Evolutionary conservation across 2,797 vertebrate species (phyloP).

Genomic region (Gambelia wislizenii): DNA sequence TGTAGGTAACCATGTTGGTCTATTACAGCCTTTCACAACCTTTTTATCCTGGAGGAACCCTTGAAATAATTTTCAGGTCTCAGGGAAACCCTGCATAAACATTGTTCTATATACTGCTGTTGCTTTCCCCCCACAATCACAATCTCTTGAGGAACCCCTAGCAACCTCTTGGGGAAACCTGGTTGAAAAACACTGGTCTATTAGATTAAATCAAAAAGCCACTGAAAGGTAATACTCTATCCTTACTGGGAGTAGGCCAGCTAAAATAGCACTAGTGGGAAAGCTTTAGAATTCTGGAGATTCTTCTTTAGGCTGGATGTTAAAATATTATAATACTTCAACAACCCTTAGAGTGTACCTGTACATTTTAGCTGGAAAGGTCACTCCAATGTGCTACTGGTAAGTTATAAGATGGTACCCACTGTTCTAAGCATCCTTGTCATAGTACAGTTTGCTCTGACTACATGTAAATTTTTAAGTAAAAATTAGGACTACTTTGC

Average conservation of each 20-base stretch:
- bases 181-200: no score
- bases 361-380: neutral
- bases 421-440: neutral
- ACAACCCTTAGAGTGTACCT: neutral
- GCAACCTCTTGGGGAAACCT: no score
- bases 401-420: neutral
- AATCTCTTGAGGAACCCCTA: no score
- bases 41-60: no score
- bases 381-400: neutral
- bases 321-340: neutral
- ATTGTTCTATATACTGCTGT: no score
- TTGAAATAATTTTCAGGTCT: no score
- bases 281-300: conserved; percentile 6
- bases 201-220: neutral
- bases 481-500: neutral
- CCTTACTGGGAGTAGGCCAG: neutral
- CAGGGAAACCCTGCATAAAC: no score
- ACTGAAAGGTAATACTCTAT: neutral
- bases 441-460: neutral
- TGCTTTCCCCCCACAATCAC: no score
- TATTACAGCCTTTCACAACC: no score
- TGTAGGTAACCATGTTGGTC: neutral
- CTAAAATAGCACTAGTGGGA: neutral
- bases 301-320: neutral
- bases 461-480: neutral